Conservation (phyloP, 1,140 invertebrate species). For the Gonioctena quinquepunctata region DNA sequence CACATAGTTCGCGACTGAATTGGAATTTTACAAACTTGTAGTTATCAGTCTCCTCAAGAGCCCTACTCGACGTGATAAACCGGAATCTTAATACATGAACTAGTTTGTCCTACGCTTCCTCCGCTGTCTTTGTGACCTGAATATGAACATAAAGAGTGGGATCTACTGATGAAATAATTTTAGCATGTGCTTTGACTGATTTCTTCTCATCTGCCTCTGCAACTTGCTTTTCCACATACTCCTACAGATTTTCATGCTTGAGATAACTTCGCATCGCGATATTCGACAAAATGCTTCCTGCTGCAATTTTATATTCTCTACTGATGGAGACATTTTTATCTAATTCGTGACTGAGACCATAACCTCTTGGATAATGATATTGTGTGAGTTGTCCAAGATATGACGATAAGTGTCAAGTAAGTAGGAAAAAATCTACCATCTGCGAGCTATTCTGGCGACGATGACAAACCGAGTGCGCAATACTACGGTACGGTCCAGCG, state of each 20-base stretch:
- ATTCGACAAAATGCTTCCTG: not conserved
- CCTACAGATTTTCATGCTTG: not conserved
- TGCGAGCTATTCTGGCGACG: too few species aligned
- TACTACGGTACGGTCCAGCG: too few species aligned
- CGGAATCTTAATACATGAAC: slow-evolving; percentile 46
- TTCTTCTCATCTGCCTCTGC: not conserved
- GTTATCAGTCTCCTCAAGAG: slow-evolving; percentile 43
- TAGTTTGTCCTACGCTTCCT: slow-evolving; percentile 46
- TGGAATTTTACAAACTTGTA: slow-evolving; percentile 41
- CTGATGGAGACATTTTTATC: not conserved
- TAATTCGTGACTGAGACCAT: not conserved
- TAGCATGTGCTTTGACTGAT: not conserved
- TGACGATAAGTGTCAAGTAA: too few species aligned
- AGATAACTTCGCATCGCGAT: not conserved
- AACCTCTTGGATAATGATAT: not conserved
- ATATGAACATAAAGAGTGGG: too few species aligned
- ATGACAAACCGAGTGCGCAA: too few species aligned
- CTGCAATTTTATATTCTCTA: not conserved
- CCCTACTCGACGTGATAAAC: slow-evolving; percentile 46
- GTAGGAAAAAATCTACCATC: too few species aligned
- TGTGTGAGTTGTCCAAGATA: too few species aligned
- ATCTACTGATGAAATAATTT: not conserved
- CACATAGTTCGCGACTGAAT: slow-evolving; percentile 48
- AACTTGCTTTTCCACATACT: not conserved
- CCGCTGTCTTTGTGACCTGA: slow-evolving; percentile 30